A percentile compares a stretch with the other conserved stretches of the same genome.
Conservation (phyloP, 2,113 vertebrate species). For the Microcebus lehilahytsara region DNA sequence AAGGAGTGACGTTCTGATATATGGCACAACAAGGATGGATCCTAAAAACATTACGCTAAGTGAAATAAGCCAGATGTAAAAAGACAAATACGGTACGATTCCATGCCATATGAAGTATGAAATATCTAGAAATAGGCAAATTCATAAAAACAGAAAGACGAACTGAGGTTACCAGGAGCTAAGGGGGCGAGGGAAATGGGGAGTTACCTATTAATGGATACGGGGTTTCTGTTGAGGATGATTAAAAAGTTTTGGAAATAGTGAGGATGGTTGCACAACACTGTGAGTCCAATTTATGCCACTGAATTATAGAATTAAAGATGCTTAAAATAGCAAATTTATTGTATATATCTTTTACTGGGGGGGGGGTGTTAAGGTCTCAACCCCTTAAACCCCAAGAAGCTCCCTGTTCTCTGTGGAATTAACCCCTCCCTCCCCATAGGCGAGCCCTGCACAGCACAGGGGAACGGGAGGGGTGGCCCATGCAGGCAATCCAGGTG, state of each 20-base stretch:
- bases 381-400: background rate
- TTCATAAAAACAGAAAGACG: background rate
- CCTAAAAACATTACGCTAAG: background rate
- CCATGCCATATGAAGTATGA: background rate
- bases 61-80: background rate
- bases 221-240: background rate
- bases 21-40: background rate
- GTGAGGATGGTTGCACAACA: background rate
- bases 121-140: background rate
- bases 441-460: rapidly evolving
- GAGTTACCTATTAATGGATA: background rate
- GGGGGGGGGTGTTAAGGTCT: background rate
- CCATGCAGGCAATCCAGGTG: rapidly evolving
- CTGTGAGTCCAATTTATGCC: background rate
- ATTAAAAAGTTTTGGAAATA: background rate
- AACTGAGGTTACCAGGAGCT: background rate
- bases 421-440: background rate
- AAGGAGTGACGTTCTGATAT: background rate
- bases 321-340: background rate
- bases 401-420: background rate
- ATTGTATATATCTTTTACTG: background rate
- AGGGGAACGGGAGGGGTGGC: rapidly evolving
- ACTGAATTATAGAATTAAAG: background rate
- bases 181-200: too few species aligned
- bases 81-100: background rate